Conservation (phyloP, 2,797 vertebrate genomes). For the Propithecus deckenii region DNA sequence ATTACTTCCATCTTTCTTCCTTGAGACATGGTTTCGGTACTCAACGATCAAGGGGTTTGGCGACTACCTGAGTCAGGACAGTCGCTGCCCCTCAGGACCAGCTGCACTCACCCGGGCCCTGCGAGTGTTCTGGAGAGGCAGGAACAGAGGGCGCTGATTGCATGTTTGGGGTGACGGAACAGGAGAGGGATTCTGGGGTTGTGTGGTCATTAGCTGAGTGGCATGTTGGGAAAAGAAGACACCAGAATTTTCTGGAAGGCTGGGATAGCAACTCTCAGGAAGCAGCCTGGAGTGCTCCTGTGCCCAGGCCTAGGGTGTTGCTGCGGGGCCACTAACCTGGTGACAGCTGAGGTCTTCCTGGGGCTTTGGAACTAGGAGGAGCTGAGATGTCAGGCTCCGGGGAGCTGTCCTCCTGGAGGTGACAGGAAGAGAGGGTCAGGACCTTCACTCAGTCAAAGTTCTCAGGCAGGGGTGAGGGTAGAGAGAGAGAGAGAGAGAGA, state of each 20-base stretch:
- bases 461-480: background rate
- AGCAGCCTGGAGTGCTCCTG: background rate
- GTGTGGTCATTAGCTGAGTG: background rate
- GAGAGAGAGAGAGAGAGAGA: rapidly evolving
- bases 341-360: constrained; percentile 57
- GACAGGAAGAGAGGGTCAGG: background rate
- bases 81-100: background rate
- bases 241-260: background rate
- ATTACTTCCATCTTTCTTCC: background rate
- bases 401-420: constrained; percentile 75
- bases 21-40: background rate
- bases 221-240: background rate
- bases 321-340: constrained; percentile 76
- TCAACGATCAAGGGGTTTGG: background rate
- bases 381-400: constrained; percentile 69
- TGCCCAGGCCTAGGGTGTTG: background rate
- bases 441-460: background rate
- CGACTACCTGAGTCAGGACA: background rate
- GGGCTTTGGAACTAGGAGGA: constrained; percentile 69
- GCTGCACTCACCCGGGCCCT: background rate
- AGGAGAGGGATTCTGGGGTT: background rate
- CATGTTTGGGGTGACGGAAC: background rate
- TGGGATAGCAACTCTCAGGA: background rate
- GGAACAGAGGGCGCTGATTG: rapidly evolving
- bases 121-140: background rate